These are phyloP conservation scores for Operophtera brumata DNA, from an alignment of 2,888 invertebrate genomes.

Conservation along the genomic window DNA sequence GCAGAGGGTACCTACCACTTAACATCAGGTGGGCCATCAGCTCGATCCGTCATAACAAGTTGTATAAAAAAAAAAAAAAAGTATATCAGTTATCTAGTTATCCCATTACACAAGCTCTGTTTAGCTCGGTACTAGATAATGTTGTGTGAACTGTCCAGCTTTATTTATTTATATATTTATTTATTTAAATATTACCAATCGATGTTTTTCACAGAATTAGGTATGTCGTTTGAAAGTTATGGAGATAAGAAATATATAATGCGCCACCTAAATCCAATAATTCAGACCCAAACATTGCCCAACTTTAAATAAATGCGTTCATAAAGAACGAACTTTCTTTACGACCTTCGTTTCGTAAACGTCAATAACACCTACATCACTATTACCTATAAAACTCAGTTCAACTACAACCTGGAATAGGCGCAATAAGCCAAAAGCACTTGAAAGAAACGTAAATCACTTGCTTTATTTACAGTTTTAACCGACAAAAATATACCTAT, in stretches of 20 bases:
- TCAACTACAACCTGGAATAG: constrained; percentile 35
- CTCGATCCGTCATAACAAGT: too few species aligned
- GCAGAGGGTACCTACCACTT: too few species aligned
- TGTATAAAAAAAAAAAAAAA: too few species aligned
- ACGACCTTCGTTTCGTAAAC: constrained; percentile 16
- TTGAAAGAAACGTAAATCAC: constrained; percentile 41
- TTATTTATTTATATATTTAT: too few species aligned
- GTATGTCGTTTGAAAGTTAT: too few species aligned
- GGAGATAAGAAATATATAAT: not conserved
- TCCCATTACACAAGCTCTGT: too few species aligned
- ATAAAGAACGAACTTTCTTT: constrained; percentile 15
- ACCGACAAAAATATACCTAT: constrained; percentile 36
- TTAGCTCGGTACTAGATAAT: too few species aligned
- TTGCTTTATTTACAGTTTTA: constrained; percentile 49
- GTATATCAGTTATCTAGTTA: too few species aligned
- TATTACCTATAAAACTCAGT: constrained; percentile 27
- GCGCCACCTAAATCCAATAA: constrained; percentile 2
- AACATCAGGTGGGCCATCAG: too few species aligned
- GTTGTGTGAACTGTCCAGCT: too few species aligned
- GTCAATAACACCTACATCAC: constrained; percentile 24
- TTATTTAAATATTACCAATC: too few species aligned
- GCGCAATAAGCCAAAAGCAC: constrained; percentile 39
- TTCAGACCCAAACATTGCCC: constrained; percentile 1
- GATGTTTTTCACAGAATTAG: too few species aligned
- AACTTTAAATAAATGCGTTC: constrained; percentile 9